phyloP scores from a whole-genome alignment of 2,113 vertebrate species.

The Azemiops feae region DNA sequence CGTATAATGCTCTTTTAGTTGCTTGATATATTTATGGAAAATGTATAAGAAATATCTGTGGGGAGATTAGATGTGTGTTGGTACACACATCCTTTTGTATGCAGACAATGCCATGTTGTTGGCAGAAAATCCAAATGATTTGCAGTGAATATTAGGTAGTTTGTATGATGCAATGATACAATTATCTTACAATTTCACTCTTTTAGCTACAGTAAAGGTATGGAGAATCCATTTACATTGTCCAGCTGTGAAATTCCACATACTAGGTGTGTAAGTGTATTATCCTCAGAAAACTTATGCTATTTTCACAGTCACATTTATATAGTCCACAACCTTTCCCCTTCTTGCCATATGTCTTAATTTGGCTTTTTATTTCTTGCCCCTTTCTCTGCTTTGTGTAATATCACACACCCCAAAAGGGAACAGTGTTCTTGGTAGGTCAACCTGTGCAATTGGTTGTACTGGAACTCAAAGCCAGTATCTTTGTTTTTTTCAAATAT shows the following conservation, averaged over 20 bases:
- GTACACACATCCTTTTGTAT: background rate
- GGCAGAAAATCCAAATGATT: background rate
- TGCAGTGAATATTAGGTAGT: background rate
- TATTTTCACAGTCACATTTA: background rate
- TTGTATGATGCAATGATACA: background rate
- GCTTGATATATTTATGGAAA: background rate
- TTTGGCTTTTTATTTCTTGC: background rate
- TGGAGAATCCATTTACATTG: background rate
- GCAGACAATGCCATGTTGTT: background rate
- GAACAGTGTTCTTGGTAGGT: background rate
- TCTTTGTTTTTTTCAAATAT: background rate
- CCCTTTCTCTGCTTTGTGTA: background rate
- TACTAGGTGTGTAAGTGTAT: background rate
- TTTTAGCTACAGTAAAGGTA: background rate
- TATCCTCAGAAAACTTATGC: background rate
- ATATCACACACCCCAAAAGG: background rate
- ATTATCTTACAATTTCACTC: too few relatives aligned
- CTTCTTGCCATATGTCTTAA: background rate
- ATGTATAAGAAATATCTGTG: background rate
- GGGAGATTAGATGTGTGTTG: background rate
- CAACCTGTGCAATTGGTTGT: background rate
- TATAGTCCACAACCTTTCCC: background rate
- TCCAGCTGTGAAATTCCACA: background rate
- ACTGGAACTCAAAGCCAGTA: background rate
- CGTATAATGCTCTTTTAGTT: background rate